phyloP scores from a whole-genome alignment of 2,113 vertebrate genomes.

The Gymnobelideus leadbeateri region DNA sequence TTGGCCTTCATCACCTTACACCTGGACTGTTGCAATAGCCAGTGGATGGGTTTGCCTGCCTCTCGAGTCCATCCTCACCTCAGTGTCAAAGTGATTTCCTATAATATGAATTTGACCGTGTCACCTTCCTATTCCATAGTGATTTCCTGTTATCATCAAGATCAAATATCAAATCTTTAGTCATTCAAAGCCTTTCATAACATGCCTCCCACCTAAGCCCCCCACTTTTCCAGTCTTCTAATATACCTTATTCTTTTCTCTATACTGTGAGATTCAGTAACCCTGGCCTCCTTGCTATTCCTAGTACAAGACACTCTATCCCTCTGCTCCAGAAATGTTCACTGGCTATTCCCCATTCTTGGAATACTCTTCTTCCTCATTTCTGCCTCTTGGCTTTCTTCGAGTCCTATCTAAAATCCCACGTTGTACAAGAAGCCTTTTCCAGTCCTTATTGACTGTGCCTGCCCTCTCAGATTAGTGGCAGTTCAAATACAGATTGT shows the following conservation, averaged over 20 bases:
- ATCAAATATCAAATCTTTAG: background rate
- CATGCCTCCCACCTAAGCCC: background rate
- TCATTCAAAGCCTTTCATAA: background rate
- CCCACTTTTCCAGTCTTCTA: background rate
- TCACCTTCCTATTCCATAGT: background rate
- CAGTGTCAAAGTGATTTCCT: background rate
- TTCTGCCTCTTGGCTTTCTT: background rate
- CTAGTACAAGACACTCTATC: background rate
- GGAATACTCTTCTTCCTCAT: background rate
- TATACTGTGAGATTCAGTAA: background rate
- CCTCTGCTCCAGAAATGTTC: background rate
- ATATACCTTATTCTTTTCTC: too few relatives aligned
- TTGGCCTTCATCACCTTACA: too few relatives aligned
- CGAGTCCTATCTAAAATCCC: background rate
- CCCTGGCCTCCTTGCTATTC: background rate
- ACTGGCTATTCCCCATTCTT: background rate
- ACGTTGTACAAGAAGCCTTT: background rate
- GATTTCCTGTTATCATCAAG: too few relatives aligned
- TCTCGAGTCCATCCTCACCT: background rate
- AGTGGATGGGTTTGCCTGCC: background rate
- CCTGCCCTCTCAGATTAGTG: background rate
- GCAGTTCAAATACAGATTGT: background rate
- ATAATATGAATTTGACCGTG: background rate
- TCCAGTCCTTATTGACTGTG: background rate
- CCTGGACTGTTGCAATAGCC: background rate